These are phyloP conservation scores for Lasioglossum lativentre DNA, from an alignment of 2,888 invertebrate species.

Conservation along the genomic window DNA sequence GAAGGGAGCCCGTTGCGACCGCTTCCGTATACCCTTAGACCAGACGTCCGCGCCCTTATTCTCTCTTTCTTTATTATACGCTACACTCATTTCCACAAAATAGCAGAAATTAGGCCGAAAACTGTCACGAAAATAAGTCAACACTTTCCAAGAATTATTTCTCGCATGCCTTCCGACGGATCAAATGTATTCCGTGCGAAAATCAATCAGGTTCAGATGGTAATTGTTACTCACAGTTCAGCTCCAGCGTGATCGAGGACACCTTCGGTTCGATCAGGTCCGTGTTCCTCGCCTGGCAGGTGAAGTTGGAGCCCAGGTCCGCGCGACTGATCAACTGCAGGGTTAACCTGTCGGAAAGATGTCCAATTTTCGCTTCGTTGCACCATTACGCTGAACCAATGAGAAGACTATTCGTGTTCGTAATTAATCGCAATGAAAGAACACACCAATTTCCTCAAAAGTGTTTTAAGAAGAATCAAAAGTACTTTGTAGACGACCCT, in stretches of 20 bases:
- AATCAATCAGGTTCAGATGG: not conserved
- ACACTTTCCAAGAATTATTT: no score
- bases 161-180: no score
- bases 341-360: constrained; percentile 74
- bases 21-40: not conserved
- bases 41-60: not conserved
- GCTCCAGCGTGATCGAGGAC: constrained; percentile 90
- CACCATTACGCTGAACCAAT: not conserved
- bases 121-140: no score
- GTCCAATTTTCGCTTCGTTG: no score
- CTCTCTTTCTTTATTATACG: no score
- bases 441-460: no score
- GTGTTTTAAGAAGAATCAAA: no score
- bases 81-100: not conserved
- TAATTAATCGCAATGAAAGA: no score
- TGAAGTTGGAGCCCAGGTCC: constrained; percentile 94
- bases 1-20: not conserved
- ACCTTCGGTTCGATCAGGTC: constrained; percentile 92
- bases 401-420: not conserved
- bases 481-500: no score
- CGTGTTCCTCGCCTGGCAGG: constrained; percentile 95
- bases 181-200: no score
- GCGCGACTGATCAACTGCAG: constrained; percentile 91
- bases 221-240: constrained; percentile 89
- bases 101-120: not conserved